Evolutionary conservation across 2,888 invertebrate species (phyloP), one percentile per base, ranked within the genome.

Genomic region (Ypsolopha scabrella): DNA sequence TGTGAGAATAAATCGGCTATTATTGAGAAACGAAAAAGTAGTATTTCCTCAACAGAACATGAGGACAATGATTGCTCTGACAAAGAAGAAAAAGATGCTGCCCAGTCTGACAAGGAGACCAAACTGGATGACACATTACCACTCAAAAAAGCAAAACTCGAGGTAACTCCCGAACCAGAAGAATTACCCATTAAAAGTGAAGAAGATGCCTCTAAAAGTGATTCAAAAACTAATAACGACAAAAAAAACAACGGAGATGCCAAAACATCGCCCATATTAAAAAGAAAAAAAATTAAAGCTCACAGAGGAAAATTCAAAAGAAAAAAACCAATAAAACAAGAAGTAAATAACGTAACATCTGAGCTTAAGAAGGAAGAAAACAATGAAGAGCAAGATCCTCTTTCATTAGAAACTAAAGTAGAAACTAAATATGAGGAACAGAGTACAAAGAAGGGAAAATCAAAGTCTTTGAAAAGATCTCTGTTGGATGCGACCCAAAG

Each of bases 271-370:
- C 60, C 74, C 50, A 70, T 80, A 63, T 62, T 70, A 41, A 69
- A 69, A 57, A 68, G 86, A 53, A 83, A 80, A 61, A 85, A 80
- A 63, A 80, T 85, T 10, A 85, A 83, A 70, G 81, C 79, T 1
- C 70, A 61, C 38, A 81, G 81, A 64, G 79, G 79, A 10, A 83
- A 80, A 57, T 79, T 80, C 60, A 85, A 80, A 68, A 72, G 75
- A 65, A 82, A 76, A 72, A 73, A 65, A 50, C 55, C 51, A 51
- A 44, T 43, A 41, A 54, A 58, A 54, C 65, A 63, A 55, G 67
- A 62, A 52, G 64, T 62, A 56, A 61, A 58, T 52, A 70, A 63
- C 51, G 65, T 57, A 56, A n/a, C 52, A 54, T 51, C 50, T 9
- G 50, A 55, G 48, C 24, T 37, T 1, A 64, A 54, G 39, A 60